Evolutionary conservation across 2,113 vertebrate species (phyloP).

Genomic region (Copsychus sechellarum): DNA sequence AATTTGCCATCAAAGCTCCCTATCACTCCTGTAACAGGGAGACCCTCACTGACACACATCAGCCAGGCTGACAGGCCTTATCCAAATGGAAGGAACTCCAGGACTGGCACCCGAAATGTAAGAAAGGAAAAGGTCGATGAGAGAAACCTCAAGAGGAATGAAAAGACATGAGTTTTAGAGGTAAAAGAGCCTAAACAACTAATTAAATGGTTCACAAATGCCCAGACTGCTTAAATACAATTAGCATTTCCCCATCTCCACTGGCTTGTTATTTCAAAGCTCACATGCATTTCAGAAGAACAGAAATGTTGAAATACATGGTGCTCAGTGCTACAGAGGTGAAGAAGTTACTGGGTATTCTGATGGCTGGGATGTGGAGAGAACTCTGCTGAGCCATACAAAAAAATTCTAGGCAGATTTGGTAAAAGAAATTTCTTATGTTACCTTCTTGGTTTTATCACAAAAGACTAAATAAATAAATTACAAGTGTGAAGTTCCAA

Average conservation of each 20-base stretch:
- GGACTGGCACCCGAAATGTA: neutral
- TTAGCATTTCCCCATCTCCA: neutral
- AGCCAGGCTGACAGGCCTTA: neutral
- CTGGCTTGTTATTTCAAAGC: neutral
- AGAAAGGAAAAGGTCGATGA: neutral
- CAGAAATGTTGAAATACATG: neutral
- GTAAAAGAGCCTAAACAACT: neutral
- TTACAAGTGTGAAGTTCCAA: neutral
- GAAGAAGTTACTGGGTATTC: neutral
- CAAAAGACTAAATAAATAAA: neutral
- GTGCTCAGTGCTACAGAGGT: neutral
- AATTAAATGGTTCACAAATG: neutral
- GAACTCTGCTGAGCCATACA: neutral
- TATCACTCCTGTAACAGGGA: neutral
- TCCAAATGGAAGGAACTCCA: neutral
- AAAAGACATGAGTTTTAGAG: neutral
- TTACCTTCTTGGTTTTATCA: neutral
- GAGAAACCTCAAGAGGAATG: neutral
- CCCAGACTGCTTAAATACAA: neutral
- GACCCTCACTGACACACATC: fast-evolving
- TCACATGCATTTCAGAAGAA: neutral
- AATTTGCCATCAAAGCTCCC: neutral
- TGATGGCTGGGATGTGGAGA: neutral
- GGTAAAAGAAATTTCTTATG: neutral
- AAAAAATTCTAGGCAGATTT: neutral